phyloP scores from a whole-genome alignment of 2,888 invertebrate species.

The Napeogenes sylphis region DNA sequence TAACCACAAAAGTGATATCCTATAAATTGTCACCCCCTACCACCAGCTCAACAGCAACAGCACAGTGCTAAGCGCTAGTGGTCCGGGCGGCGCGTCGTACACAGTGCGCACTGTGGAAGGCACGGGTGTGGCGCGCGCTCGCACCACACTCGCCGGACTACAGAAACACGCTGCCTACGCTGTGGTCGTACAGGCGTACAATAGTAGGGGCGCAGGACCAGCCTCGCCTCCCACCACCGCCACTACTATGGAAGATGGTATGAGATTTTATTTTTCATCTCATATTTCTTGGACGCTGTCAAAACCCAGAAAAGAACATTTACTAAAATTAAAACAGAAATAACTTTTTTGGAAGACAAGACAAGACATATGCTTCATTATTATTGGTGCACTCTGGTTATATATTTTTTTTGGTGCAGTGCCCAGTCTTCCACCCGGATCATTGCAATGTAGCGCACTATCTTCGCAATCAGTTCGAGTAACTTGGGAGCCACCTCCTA shows the following conservation, averaged over 20 bases:
- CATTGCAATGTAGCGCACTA: conserved; percentile 87
- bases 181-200: conserved; percentile 91
- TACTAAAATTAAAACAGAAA: neutral
- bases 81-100: conserved; percentile 76
- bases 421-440: conserved; percentile 90
- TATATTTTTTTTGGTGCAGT: conserved; percentile 71
- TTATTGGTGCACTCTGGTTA: neutral
- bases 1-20: too few relatives aligned
- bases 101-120: conserved; percentile 88
- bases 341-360: neutral
- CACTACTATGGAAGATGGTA: conserved; percentile 90
- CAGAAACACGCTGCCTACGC: conserved; percentile 89
- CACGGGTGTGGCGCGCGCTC: conserved; percentile 83
- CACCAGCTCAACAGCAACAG: conserved; percentile 67
- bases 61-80: conserved; percentile 64
- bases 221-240: conserved; percentile 88
- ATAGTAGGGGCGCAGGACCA: conserved; percentile 90
- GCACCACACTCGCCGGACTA: conserved; percentile 81
- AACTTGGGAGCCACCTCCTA: conserved; percentile 89
- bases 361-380: neutral
- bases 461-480: conserved; percentile 91
- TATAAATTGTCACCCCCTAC: neutral
- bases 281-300: neutral
- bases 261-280: conserved; percentile 36
- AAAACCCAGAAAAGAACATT: neutral